Evolutionary conservation across 2,797 vertebrate genomes (phyloP).

Genomic region (Tapirus indicus): DNA sequence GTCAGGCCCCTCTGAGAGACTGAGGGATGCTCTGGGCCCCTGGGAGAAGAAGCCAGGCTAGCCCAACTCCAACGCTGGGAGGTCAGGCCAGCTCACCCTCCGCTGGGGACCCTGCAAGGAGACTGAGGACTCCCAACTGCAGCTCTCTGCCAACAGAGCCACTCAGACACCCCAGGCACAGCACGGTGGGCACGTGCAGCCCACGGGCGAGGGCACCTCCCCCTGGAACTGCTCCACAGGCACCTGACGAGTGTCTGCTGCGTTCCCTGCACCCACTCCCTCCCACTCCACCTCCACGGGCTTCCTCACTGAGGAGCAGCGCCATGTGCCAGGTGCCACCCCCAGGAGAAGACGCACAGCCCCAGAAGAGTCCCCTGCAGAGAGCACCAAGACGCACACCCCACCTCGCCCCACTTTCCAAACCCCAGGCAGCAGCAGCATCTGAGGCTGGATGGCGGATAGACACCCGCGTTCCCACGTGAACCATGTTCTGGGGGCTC

Average conservation of each 20-base stretch:
- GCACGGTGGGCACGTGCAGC: not conserved
- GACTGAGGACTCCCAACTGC: not conserved
- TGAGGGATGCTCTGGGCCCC: not conserved
- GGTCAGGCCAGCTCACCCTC: no score
- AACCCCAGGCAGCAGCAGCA: not conserved
- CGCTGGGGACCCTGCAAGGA: not conserved
- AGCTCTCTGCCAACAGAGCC: not conserved
- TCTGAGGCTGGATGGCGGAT: not conserved
- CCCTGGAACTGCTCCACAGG: not conserved
- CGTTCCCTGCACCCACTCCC: not conserved
- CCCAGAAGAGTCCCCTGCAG: not conserved
- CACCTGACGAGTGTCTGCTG: not conserved
- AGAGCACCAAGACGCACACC: not conserved
- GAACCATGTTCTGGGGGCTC: fast-evolving
- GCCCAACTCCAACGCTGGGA: not conserved
- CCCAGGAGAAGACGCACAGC: no score
- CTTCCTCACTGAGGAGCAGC: not conserved
- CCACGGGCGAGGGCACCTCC: not conserved
- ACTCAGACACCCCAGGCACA: fast-evolving
- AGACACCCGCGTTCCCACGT: not conserved
- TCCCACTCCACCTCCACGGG: fast-evolving
- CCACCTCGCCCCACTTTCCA: not conserved
- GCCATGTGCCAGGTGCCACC: not conserved
- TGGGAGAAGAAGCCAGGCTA: not conserved
- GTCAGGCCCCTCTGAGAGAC: not conserved